Percentiles rank a stretch among this genome's conserved stretches.
phyloP scores from a whole-genome alignment of 2,113 vertebrate genomes.

The Perca schrenkii region DNA sequence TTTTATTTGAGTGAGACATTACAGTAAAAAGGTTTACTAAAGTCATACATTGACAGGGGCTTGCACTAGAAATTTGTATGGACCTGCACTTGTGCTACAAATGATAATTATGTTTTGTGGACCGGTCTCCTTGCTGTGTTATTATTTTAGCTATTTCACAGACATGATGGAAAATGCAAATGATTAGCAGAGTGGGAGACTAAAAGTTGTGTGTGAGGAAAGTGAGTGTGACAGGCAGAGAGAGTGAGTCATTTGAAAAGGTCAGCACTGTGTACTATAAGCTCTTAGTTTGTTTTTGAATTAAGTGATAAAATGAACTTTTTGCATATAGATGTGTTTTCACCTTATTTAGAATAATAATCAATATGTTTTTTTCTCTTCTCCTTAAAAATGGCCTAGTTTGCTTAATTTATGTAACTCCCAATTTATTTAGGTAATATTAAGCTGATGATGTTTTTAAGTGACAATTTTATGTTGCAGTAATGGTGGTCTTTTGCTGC shows the following conservation, averaged over 20 bases:
- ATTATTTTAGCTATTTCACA: constrained; percentile 45
- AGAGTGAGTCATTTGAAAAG: constrained; percentile 61
- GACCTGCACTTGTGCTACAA: constrained; percentile 26
- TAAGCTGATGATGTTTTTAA: background rate
- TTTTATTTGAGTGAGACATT: constrained; percentile 51
- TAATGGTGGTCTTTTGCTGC: background rate
- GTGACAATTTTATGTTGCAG: constrained; percentile 4
- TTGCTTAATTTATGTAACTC: background rate
- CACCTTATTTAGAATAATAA: constrained; percentile 16
- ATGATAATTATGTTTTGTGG: constrained; percentile 51
- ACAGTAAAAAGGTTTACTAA: constrained; percentile 44
- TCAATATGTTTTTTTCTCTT: background rate
- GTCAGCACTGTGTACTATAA: constrained; percentile 43
- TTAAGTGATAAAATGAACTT: constrained; percentile 49
- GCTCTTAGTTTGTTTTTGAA: constrained; percentile 42
- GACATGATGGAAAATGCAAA: constrained; percentile 68
- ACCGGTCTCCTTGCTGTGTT: constrained; percentile 36
- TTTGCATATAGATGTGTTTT: constrained; percentile 48
- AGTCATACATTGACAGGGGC: constrained; percentile 44
- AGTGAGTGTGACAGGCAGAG: constrained; percentile 55
- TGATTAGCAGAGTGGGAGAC: constrained; percentile 53
- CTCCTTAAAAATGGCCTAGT: background rate
- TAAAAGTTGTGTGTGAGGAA: constrained; percentile 49
- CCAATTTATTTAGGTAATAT: constrained; percentile 6
- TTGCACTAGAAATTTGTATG: constrained; percentile 20